These are phyloP conservation scores for Arge pagana DNA, from an alignment of 2,888 invertebrate species.

Conservation along the genomic window DNA sequence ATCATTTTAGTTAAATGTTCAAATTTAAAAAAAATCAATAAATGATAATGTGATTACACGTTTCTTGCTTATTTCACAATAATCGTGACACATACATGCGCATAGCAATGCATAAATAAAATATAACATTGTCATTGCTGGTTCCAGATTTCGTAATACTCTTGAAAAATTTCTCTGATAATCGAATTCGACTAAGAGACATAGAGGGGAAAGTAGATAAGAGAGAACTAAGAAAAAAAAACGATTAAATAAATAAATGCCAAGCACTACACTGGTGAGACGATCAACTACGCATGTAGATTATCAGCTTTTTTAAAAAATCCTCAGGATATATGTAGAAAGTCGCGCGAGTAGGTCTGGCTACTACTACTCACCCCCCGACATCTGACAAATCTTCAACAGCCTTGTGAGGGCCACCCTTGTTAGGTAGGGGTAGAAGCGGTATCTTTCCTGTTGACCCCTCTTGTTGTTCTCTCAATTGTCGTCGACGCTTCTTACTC, in stretches of 20 bases:
- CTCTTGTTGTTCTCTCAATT: conserved; percentile 78
- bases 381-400: conserved; percentile 61
- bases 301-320: conserved; percentile 34
- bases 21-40: conserved; percentile 1
- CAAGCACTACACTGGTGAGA: conserved; percentile 40
- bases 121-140: conserved; percentile 1
- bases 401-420: conserved; percentile 52
- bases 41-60: background rate
- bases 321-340: conserved; percentile 30
- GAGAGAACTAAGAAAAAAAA: conserved; percentile 49
- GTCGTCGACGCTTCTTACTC: conserved; percentile 93
- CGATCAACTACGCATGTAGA: conserved; percentile 44
- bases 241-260: conserved; percentile 43
- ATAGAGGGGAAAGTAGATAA: conserved; percentile 35
- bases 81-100: conserved; percentile 4
- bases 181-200: conserved; percentile 24
- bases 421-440: conserved; percentile 50
- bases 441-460: conserved; percentile 45
- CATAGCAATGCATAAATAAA: conserved; percentile 1
- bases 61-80: conserved; percentile 5
- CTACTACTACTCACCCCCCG: conserved; percentile 63
- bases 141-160: background rate
- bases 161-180: conserved; percentile 10
- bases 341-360: conserved; percentile 32
- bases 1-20: too few species aligned